A percentile compares a stretch with the other conserved stretches of the same genome.
phyloP scores from a whole-genome alignment of 1,140 invertebrate species.

The Bombus turneri region DNA sequence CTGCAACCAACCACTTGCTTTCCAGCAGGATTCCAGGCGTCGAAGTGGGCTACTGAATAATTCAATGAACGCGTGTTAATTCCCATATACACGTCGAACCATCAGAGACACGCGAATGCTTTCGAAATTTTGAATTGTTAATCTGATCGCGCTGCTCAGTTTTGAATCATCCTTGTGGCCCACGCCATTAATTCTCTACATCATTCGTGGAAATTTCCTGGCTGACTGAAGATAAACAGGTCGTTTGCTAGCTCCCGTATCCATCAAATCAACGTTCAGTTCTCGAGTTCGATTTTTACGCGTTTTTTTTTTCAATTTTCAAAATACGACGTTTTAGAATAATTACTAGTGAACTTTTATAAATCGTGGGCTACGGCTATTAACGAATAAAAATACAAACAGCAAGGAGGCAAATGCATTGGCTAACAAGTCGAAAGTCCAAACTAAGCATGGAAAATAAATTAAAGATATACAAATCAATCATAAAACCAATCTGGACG shows the following conservation, averaged over 20 bases:
- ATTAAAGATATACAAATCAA: too few relatives aligned
- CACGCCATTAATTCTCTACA: constrained; percentile 24
- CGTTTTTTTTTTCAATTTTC: too few relatives aligned
- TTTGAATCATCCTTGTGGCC: constrained; percentile 27
- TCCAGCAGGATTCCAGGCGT: constrained; percentile 27
- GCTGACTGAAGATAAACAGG: constrained; percentile 7
- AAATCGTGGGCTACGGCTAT: too few relatives aligned
- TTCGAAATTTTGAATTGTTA: constrained; percentile 65
- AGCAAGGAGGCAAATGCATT: too few relatives aligned
- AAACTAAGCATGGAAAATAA: too few relatives aligned
- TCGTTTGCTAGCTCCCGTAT: background rate
- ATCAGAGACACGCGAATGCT: constrained; percentile 30
- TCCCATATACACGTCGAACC: constrained; percentile 49
- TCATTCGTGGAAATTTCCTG: background rate
- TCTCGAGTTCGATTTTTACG: background rate
- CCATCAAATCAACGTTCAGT: too few relatives aligned
- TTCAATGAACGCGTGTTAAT: constrained; percentile 68
- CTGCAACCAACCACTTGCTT: constrained; percentile 1
- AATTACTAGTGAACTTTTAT: too few relatives aligned
- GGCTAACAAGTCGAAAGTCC: too few relatives aligned
- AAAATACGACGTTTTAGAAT: too few relatives aligned
- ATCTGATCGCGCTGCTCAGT: constrained; percentile 33
- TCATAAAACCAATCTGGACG: too few relatives aligned
- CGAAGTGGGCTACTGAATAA: constrained; percentile 58
- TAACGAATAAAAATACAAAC: too few relatives aligned